Evolutionary conservation across 2,113 vertebrate species (phyloP).

Genomic region (Pseudorectes ferrugineus): DNA sequence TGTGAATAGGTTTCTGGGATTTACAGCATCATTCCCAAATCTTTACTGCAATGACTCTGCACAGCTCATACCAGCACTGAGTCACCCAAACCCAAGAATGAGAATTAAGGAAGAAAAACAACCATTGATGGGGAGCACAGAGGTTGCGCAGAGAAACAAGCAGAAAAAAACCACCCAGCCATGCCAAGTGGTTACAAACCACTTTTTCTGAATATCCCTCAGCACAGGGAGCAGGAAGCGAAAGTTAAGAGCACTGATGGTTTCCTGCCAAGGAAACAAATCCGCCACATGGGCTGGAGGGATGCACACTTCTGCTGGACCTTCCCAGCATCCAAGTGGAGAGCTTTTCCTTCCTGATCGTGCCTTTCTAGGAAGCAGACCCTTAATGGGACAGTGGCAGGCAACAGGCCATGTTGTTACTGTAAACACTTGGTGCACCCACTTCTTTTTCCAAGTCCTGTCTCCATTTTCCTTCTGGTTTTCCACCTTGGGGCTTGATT

Average conservation of each 20-base stretch:
- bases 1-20: fast-evolving
- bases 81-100: background rate
- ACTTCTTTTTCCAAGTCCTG: background rate
- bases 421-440: background rate
- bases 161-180: background rate
- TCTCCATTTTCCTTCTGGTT: background rate
- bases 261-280: background rate
- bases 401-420: background rate
- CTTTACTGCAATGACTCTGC: background rate
- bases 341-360: background rate
- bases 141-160: background rate
- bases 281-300: background rate
- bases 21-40: background rate
- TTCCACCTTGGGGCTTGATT: background rate
- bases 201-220: background rate
- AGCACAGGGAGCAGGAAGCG: background rate
- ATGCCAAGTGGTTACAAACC: background rate
- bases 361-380: background rate
- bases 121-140: background rate
- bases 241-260: background rate
- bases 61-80: background rate
- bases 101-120: background rate
- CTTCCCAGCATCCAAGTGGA: background rate
- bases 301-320: background rate
- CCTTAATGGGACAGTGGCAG: background rate